These are phyloP conservation scores for Mormoops blainvillei DNA, from an alignment of 2,113 vertebrate species.

Conservation along the genomic window DNA sequence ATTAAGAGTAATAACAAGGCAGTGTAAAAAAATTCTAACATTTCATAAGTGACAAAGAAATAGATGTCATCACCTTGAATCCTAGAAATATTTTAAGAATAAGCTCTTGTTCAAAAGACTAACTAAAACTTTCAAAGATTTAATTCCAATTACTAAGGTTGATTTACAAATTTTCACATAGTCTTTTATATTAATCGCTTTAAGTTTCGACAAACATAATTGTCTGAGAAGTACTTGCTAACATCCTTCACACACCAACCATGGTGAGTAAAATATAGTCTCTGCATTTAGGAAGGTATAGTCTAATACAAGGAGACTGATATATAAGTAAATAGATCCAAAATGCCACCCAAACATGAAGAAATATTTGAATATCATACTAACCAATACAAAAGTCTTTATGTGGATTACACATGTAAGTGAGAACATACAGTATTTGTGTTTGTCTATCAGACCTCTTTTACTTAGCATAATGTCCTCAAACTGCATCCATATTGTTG, in stretches of 20 bases:
- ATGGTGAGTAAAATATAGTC: not conserved
- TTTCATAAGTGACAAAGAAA: not conserved
- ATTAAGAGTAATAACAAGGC: not conserved
- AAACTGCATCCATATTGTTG: not conserved
- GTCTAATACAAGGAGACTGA: not conserved
- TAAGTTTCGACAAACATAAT: not conserved
- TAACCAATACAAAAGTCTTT: not conserved
- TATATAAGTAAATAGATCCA: not conserved
- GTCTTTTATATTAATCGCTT: conserved; percentile 19
- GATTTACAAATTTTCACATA: conserved; percentile 2
- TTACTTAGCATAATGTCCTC: not conserved
- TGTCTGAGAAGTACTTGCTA: not conserved
- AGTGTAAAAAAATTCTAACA: not conserved
- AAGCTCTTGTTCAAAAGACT: not conserved
- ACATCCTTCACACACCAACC: not conserved
- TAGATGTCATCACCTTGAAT: not conserved
- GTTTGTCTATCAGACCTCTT: not conserved
- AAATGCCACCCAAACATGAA: not conserved
- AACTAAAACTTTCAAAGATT: not conserved
- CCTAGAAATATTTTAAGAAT: not conserved
- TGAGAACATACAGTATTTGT: not conserved
- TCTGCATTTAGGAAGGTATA: not conserved
- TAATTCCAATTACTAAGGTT: not conserved
- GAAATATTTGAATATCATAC: not conserved
- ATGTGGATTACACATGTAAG: not conserved